Conservation (phyloP, 2,888 invertebrate species). For the Mechanitis messenoides region DNA sequence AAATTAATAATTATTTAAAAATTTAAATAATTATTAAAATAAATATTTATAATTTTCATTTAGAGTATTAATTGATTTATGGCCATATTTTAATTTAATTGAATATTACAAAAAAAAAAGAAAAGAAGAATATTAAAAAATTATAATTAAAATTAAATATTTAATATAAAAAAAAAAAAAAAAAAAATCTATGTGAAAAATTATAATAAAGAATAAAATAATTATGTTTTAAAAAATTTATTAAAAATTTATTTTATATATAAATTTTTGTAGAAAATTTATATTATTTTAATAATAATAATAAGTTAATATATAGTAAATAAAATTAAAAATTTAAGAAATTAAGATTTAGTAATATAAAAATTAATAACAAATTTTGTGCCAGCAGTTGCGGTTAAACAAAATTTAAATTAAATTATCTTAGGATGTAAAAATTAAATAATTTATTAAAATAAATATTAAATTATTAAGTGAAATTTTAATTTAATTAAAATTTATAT, state of each 20-base stretch:
- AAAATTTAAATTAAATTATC: conserved; percentile 76
- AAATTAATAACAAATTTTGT: conserved; percentile 79
- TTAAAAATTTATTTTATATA: conserved; percentile 74
- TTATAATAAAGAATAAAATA: conserved; percentile 51
- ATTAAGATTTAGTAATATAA: conserved; percentile 78
- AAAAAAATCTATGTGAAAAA: conserved; percentile 39
- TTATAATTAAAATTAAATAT: conserved; percentile 31
- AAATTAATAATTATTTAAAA: conserved; percentile 27
- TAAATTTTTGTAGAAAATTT: conserved; percentile 65
- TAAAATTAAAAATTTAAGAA: conserved; percentile 63
- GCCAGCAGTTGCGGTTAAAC: conserved; percentile 84
- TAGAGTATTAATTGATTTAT: conserved; percentile 16
- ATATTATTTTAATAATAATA: conserved; percentile 54
- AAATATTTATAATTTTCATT: conserved; percentile 55
- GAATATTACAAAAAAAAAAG: neutral
- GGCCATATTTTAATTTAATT: conserved; percentile 12
- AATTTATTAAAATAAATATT: conserved; percentile 65
- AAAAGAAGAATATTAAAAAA: conserved; percentile 12
- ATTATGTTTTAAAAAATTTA: conserved; percentile 69
- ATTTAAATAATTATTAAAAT: conserved; percentile 30
- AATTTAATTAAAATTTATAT: conserved; percentile 61
- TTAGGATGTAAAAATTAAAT: conserved; percentile 31
- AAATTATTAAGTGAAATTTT: conserved; percentile 77
- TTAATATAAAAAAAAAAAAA: conserved; percentile 48
- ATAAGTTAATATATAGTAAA: conserved; percentile 25